These are phyloP conservation scores for Anneissia japonica DNA, from an alignment of 35 echinoderm and acorn worm species.

Conservation along the genomic window DNA sequence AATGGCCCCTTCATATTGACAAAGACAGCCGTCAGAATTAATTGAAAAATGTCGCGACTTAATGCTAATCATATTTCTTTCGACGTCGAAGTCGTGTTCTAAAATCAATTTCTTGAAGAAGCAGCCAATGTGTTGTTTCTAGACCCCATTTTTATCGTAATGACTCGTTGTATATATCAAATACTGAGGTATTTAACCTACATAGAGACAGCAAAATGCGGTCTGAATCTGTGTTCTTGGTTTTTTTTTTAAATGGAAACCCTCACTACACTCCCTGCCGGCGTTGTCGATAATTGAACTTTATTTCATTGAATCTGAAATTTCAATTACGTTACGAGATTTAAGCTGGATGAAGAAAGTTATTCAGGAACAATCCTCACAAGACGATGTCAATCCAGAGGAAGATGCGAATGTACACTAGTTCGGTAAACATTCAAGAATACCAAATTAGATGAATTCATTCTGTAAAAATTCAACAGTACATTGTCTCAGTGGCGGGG, in stretches of 20 bases:
- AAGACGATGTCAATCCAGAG: too few species aligned
- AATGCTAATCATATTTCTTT: background rate
- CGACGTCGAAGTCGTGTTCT: background rate
- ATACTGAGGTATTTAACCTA: background rate
- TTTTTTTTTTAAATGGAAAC: background rate
- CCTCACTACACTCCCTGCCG: background rate
- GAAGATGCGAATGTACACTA: too few species aligned
- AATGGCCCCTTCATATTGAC: too few species aligned
- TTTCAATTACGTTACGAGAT: background rate
- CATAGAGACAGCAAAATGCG: background rate
- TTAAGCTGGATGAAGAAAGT: background rate
- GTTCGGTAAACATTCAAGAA: too few species aligned
- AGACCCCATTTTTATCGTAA: background rate
- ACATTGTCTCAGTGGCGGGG: too few species aligned
- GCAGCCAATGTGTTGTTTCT: background rate
- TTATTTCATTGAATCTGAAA: background rate
- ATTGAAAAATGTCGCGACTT: too few species aligned
- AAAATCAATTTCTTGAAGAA: background rate
- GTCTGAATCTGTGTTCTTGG: background rate
- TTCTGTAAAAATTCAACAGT: too few species aligned
- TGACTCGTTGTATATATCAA: background rate
- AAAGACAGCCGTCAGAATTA: too few species aligned
- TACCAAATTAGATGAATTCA: too few species aligned
- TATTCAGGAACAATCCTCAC: too few species aligned
- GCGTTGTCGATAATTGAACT: background rate